Base-by-base conservation (phyloP, 2,797 vertebrate genomes). In the Picus viridis region DNA sequence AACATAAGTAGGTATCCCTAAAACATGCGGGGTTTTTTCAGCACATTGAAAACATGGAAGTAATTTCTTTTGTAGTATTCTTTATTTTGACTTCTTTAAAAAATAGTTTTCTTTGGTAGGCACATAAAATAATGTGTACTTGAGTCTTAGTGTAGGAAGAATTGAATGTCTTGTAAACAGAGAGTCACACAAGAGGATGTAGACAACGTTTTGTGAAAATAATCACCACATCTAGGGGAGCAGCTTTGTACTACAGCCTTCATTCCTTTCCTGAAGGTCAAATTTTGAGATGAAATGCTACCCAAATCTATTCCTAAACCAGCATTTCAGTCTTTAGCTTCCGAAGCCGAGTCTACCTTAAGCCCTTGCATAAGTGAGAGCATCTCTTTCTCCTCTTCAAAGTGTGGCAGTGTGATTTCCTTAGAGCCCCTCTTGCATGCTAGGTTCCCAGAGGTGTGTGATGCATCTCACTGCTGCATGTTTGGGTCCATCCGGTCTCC, bases 51-150 rank as follows among this genome's bases (percentile, higher is more conserved):
- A 91, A 24, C 11, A 49, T 9, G 7, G 29, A 67, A 86, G 49
- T 71, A n/a, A 23, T 80, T 81, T 83, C 34, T 72, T 61, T 83
- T 63, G 18, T 78, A 34, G 20, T 16, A 45, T 19, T 85, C 62
- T 53, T 54, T 92, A 82, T 85, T 92, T 93, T 86, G 73, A 86
- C 53, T 62, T 77, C 30, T 43, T 43, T 19, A 81, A 49, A 64
- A 58, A 39, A 7, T 0, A 1, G 59, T 82, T 75, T 88, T 76
- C 14, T 74, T 72, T 9, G 64, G 12, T 26, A 69, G 47, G 26
- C 9, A 20, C 84, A 79, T 86, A 68, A 87, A 83, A 49, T 34
- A 63, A n/a, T 72, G 41, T 74, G 4, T 82, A 36, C 20, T 51
- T 68, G 57, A 82, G 19, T 22, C 3, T 39, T 80, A 51, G 5